Percentiles rank a stretch among this genome's conserved stretches.
Conservation (phyloP, 2,888 invertebrate genomes). For the Nemurella pictetii region DNA sequence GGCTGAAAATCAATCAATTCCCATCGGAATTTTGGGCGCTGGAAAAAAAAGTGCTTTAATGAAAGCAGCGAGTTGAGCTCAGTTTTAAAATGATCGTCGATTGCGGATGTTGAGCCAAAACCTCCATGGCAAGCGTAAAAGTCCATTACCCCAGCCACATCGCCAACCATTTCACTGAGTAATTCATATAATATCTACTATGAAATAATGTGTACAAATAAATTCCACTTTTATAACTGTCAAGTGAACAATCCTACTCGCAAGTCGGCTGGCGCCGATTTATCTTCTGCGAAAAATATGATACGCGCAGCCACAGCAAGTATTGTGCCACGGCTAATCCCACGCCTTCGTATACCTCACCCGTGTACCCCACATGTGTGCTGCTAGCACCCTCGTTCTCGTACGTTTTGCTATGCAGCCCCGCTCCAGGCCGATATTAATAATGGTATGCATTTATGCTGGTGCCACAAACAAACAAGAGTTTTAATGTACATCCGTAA, state of each 20-base stretch:
- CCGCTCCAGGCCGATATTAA: background rate
- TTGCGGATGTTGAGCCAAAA: background rate
- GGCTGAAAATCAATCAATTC: background rate
- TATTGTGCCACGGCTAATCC: background rate
- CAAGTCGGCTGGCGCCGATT: background rate
- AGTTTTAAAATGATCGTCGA: background rate
- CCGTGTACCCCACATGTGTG: background rate
- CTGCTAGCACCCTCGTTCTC: background rate
- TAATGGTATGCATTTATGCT: conserved; percentile 17
- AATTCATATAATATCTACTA: background rate
- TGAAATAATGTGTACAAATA: background rate
- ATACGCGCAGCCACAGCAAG: background rate
- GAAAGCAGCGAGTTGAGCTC: background rate
- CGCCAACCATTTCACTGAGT: background rate
- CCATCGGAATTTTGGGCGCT: background rate
- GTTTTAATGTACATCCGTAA: conserved; percentile 5
- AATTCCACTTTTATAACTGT: background rate
- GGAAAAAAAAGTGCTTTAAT: background rate
- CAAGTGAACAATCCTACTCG: background rate
- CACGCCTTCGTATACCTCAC: background rate
- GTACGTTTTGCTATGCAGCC: no score
- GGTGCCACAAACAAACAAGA: no score
- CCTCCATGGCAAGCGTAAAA: background rate
- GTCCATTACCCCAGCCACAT: background rate
- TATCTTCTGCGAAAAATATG: background rate